Base-by-base conservation (phyloP, 2,888 invertebrate species). In the Oxycera nigricornis region DNA sequence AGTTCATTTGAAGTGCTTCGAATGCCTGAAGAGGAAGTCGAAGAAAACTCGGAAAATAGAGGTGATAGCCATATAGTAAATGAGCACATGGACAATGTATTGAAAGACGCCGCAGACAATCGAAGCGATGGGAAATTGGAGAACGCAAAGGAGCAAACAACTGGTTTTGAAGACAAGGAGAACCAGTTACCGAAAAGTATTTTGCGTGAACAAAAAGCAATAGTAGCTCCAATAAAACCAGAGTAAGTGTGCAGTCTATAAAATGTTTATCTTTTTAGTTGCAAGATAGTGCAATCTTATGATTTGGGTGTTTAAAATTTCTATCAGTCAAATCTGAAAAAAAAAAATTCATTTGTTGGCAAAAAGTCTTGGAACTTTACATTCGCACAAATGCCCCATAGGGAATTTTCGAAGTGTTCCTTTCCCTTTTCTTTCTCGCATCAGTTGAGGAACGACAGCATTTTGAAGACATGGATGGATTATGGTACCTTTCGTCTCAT, bases 131-230 rank as follows among this genome's bases (percentile, higher is more conserved):
- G 30, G n/a, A 39, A 55, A 14, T 0, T 11, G 35, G 41, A 39
- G 22, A 62, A 30, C 26, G 31, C 46, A 46, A 28, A 30, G 46
- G 55, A 61, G 11, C 6, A 52, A 52, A 9, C 2, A 22, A n/a
- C 6, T 24, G 41, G 24, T 14, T 17, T 22, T 52, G 74, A 81
- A 55, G 82, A 83, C 77, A 84, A 84, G 72, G 83, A 84, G 61
- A 82, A 83, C 73, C 83, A 83, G 72, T 82, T 80, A 30, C 82
- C 83, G n/a, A 61, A 24, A 17, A 67, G 75, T 14, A 74, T 85
- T 35, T 50, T 81, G 11, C 81, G 86, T 2, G 84, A 85, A 41
- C 81, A 82, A 55, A 85, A 84, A 76, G 83, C 85, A 35, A 67
- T 81, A 70, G 82, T 83, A 31, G 76, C 85, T 74, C 81, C 81